Percentiles rank a stretch among this genome's conserved stretches.
Evolutionary conservation across 2,113 vertebrate species (phyloP).

Genomic region (Hepsetus odoe): DNA sequence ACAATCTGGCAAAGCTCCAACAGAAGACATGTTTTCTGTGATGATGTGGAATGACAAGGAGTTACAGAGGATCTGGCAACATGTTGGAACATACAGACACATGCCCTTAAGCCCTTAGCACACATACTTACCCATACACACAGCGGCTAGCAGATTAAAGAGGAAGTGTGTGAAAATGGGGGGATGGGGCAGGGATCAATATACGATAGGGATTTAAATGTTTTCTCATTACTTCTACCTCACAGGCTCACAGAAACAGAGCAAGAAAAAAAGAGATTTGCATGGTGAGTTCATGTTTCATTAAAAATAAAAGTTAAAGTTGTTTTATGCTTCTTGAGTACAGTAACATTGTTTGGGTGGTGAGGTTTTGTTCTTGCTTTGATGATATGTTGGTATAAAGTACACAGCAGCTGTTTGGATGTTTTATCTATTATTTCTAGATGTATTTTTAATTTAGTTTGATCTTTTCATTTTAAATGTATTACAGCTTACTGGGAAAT

Average conservation of each 20-base stretch:
- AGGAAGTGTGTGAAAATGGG: not conserved
- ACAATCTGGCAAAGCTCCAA: not conserved
- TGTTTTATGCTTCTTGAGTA: too few relatives aligned
- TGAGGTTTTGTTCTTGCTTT: too few relatives aligned
- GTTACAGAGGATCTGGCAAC: not conserved
- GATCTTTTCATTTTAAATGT: too few relatives aligned
- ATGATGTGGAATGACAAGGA: not conserved
- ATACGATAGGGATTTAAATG: not conserved
- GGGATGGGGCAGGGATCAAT: not conserved
- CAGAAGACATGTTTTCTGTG: not conserved
- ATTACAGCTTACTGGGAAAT: too few relatives aligned
- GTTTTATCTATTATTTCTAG: too few relatives aligned
- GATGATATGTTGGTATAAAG: too few relatives aligned
- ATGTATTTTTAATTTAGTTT: too few relatives aligned
- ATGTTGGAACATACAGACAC: constrained; percentile 21
- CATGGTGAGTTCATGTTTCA: too few relatives aligned
- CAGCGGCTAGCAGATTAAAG: not conserved
- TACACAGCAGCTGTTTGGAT: too few relatives aligned
- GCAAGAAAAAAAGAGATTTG: not conserved
- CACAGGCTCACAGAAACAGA: not conserved
- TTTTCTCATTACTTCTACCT: not conserved
- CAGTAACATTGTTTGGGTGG: too few relatives aligned
- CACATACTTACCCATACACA: not conserved
- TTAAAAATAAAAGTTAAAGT: too few relatives aligned
- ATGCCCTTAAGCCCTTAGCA: not conserved